Percentiles rank a stretch among this genome's conserved stretches.
Evolutionary conservation across 2,888 invertebrate species (phyloP).

Genomic region (Pseudococcus viburni): DNA sequence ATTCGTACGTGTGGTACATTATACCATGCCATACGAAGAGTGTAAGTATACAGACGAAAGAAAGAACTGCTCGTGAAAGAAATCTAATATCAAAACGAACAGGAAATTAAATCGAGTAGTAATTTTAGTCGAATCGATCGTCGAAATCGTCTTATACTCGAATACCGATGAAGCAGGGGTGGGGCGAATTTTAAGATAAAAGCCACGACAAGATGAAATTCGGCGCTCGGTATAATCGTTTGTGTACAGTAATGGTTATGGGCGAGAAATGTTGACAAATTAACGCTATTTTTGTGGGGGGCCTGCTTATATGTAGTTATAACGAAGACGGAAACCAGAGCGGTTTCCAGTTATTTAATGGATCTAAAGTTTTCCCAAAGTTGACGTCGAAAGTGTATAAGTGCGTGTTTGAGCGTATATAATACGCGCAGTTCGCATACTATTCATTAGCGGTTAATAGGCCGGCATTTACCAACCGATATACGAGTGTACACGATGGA

Average conservation of each 20-base stretch:
- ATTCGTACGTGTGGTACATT: not conserved
- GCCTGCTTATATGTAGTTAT: constrained; percentile 9
- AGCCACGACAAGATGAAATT: constrained; percentile 3
- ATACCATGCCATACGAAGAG: no score
- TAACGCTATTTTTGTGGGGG: constrained; percentile 17
- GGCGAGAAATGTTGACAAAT: constrained; percentile 43
- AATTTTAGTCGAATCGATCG: constrained; percentile 7
- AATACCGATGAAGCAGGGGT: not conserved
- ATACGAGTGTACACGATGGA: not conserved
- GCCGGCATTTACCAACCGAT: constrained; percentile 24
- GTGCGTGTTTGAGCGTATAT: not conserved
- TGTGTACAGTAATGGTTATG: constrained; percentile 44
- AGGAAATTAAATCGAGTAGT: constrained; percentile 22
- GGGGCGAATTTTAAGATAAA: not conserved
- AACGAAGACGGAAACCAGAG: constrained; percentile 27
- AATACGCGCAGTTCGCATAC: constrained; percentile 18
- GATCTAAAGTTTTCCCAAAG: constrained; percentile 40
- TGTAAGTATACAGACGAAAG: no score
- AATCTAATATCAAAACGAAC: not conserved
- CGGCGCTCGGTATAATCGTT: constrained; percentile 27
- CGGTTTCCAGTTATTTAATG: constrained; percentile 34
- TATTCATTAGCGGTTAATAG: constrained; percentile 37
- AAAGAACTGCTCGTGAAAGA: not conserved
- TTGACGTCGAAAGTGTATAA: constrained; percentile 3
- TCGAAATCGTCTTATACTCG: not conserved